Conservation (phyloP, 2,797 vertebrate species). For the Pseudomugil gertrudae region DNA sequence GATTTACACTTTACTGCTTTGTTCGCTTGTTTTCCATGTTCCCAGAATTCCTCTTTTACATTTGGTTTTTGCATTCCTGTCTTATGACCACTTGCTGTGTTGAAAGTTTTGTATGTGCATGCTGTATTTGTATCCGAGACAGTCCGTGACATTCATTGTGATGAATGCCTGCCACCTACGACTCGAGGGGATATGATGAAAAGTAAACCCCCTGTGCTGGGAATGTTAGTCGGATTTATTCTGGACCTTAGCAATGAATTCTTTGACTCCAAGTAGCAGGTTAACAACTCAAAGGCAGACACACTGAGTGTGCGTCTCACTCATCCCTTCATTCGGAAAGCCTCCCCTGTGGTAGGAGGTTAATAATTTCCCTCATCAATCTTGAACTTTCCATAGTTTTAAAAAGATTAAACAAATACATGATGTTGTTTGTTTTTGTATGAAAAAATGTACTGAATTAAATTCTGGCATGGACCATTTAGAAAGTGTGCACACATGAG, state of each 20-base stretch:
- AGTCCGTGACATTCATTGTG: slow-evolving; percentile 23
- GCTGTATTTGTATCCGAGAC: slow-evolving; percentile 2
- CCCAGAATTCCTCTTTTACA: slow-evolving; percentile 52
- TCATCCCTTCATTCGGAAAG: slow-evolving; percentile 11
- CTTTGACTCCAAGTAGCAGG: slow-evolving; percentile 21
- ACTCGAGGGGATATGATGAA: slow-evolving; percentile 35
- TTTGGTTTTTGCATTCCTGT: slow-evolving; percentile 59
- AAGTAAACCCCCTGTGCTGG: slow-evolving; percentile 25
- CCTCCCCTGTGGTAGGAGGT: slow-evolving; percentile 8
- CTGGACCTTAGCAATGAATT: slow-evolving; percentile 15
- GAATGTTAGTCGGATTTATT: slow-evolving; percentile 30
- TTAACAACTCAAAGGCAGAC: slow-evolving; percentile 23
- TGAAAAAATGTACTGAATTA: slow-evolving; percentile 1
- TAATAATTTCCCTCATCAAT: slow-evolving; percentile 29
- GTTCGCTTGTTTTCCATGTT: slow-evolving; percentile 53
- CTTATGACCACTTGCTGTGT: slow-evolving; percentile 26
- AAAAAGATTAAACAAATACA: slow-evolving; percentile 32
- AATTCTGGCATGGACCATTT: slow-evolving; percentile 16
- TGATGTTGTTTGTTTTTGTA: slow-evolving; percentile 14
- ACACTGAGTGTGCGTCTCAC: slow-evolving; percentile 2
- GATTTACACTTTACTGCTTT: slow-evolving; percentile 65
- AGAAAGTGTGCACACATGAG: slow-evolving; percentile 13
- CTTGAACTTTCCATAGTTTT: slow-evolving; percentile 23
- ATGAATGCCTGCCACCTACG: slow-evolving; percentile 43
- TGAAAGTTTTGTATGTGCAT: slow-evolving; percentile 42